Evolutionary conservation across 1,140 invertebrate species (phyloP), one percentile per base, ranked within the genome.

Genomic region (Saxidomus purpurata): DNA sequence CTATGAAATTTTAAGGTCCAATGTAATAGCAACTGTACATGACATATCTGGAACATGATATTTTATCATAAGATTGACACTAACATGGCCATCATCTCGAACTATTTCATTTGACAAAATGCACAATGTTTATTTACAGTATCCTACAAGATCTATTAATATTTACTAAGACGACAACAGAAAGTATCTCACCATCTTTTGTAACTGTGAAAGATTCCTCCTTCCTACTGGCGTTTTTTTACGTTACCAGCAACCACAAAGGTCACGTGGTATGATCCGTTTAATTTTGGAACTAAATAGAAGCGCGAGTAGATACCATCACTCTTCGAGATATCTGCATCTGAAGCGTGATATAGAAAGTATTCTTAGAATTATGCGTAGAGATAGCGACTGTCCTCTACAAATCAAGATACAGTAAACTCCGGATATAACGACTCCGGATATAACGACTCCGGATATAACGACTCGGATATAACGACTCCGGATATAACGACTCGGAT

Each of bases 251-350:
- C n/a, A 17, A 89, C 52, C n/a, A 82, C 82, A 34, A 95, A 59
- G 9, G 82, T 83, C 0, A 95, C 86, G 36, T 90, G 90, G 80
- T 97, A 97, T 3, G 94, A 93, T 6, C 97, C 97, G 25, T 94
- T 90, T 15, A 71, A 22, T 36, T 94, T 95, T 0, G 91, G 85
- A 43, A 96, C 94, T 31, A 96, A 96, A 89, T 97, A 97, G 90
- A 97, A 97, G 74, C 97, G 95, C 0, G 97, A 97, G 93, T 97
- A 97, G 22, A 97, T 95, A 22, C 97, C 97, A 94, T 97, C 97
- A 13, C 96, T 96, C 95, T 96, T 96, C 25, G 96, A 97, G 15
- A 97, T 96, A 94, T 97, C 97, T 4, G 97, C 97, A 95, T 97
- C 97, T 97, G 90, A 36, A 89, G 81, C 4, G 4, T 43, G 43